phyloP scores from a whole-genome alignment of 2,797 vertebrate species.

The Falco peregrinus region DNA sequence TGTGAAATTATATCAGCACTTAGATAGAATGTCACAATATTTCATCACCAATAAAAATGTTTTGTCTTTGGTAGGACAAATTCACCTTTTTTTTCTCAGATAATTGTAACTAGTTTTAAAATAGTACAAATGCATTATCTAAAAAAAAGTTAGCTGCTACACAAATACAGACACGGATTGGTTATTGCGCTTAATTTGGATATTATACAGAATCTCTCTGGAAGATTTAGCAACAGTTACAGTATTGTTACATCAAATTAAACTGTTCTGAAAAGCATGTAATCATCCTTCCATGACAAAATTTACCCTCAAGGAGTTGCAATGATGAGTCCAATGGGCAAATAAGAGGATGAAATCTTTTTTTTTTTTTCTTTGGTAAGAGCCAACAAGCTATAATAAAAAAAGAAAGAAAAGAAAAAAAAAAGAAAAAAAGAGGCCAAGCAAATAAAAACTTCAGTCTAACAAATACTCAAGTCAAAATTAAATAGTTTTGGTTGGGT shows the following conservation, averaged over 20 bases:
- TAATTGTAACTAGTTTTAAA: not conserved
- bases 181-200: not conserved
- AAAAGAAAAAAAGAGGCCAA: not conserved
- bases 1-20: conserved; percentile 1
- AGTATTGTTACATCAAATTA: conserved; percentile 57
- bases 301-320: conserved; percentile 50
- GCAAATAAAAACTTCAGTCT: not conserved
- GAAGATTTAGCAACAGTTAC: conserved; percentile 49
- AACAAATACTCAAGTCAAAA: not conserved
- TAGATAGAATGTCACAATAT: not conserved
- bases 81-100: not conserved
- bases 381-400: not conserved
- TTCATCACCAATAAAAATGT: conserved; percentile 10
- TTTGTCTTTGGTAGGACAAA: not conserved
- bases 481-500: not conserved
- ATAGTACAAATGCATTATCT: not conserved
- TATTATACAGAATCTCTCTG: conserved; percentile 7
- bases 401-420: not conserved
- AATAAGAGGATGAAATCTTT: not conserved
- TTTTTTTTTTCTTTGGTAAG: not conserved
- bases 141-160: not conserved
- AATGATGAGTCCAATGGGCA: conserved; percentile 29
- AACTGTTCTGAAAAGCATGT: conserved; percentile 61
- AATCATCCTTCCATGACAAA: conserved; percentile 52
- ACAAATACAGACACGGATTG: not conserved